Percentiles rank a stretch among this genome's conserved stretches.
These are phyloP conservation scores for Taenaris catops DNA, from an alignment of 2,888 invertebrate species.

Conservation along the genomic window DNA sequence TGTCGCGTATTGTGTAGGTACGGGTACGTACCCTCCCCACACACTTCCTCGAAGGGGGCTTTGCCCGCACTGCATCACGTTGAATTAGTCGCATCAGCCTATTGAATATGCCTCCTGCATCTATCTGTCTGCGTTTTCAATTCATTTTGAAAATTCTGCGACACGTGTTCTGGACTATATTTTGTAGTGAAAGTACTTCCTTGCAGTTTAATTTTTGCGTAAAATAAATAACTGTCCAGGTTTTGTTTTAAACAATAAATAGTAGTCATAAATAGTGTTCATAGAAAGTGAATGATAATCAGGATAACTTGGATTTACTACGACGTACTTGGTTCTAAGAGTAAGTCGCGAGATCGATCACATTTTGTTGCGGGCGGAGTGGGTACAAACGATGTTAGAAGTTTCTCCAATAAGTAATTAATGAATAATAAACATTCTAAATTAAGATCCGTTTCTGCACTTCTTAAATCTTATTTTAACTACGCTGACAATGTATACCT, in stretches of 20 bases:
- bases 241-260: neutral
- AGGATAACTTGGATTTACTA: slow-evolving; percentile 32
- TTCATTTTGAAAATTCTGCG: slow-evolving; percentile 12
- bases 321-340: slow-evolving; percentile 52
- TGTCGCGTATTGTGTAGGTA: slow-evolving; percentile 70
- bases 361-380: slow-evolving; percentile 21
- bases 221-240: no score
- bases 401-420: no score
- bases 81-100: slow-evolving; percentile 67
- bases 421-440: no score
- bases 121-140: slow-evolving; percentile 31
- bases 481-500: no score
- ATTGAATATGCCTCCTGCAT: slow-evolving; percentile 55
- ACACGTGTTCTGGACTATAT: no score
- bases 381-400: no score
- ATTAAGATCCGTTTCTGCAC: no score
- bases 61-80: slow-evolving; percentile 50
- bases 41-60: slow-evolving; percentile 68
- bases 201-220: no score
- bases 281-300: slow-evolving; percentile 14
- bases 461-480: no score
- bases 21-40: slow-evolving; percentile 68
- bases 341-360: slow-evolving; percentile 41
- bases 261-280: slow-evolving; percentile 1
- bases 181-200: no score